These are phyloP conservation scores for Philotrypesis tridentata DNA, from an alignment of 1,140 invertebrate genomes.

Conservation along the genomic window DNA sequence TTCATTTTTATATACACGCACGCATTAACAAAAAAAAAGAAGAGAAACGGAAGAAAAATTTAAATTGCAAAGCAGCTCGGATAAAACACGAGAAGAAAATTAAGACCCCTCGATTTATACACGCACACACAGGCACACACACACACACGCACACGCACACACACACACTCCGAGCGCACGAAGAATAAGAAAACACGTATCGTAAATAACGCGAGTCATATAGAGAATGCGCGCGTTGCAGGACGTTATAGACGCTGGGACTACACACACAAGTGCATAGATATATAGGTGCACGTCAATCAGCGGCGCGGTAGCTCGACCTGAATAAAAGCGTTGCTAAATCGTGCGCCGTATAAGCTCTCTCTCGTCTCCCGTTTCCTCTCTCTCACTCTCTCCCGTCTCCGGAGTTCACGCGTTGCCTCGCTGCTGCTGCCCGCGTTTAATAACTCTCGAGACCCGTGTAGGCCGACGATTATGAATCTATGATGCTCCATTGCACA, in stretches of 20 bases:
- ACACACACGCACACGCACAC: neutral
- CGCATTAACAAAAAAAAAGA: neutral
- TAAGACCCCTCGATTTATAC: neutral
- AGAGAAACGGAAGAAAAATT: neutral
- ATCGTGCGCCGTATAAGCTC: slow-evolving; percentile 12
- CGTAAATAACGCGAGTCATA: slow-evolving; percentile 1
- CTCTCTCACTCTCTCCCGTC: neutral
- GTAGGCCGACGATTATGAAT: no score
- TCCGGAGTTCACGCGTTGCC: neutral
- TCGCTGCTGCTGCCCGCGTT: no score
- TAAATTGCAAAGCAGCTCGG: neutral
- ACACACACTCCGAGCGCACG: neutral
- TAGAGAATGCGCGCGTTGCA: neutral
- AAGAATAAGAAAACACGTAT: neutral
- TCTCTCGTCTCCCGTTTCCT: neutral
- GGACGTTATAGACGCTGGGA: no score
- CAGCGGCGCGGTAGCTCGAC: neutral
- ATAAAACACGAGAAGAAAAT: neutral
- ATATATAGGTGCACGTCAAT: neutral
- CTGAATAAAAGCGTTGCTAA: slow-evolving; percentile 16
- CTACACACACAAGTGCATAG: no score
- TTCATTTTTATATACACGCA: no score
- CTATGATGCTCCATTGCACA: no score
- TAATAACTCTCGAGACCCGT: no score
- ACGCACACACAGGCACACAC: neutral